Evolutionary conservation across 2,113 vertebrate genomes (phyloP), one percentile per base, ranked within the genome.

Genomic region (Callocephalon fimbriatum): DNA sequence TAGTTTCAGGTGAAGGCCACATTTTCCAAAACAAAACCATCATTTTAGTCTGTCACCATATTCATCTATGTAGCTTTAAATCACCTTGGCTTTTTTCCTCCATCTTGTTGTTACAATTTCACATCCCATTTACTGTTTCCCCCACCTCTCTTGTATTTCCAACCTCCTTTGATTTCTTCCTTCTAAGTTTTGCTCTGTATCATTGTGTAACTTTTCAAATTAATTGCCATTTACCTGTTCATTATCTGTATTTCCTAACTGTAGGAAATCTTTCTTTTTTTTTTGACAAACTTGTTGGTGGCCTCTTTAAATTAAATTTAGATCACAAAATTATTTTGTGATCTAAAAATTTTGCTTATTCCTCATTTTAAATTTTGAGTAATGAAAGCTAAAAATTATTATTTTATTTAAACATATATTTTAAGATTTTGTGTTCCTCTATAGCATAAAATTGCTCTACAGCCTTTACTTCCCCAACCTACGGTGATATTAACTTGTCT

Each of bases 401-500:
- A 18, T 58, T 58, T 20, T 25, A 61, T 85, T 95, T 96, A 75
- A 96, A 83, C 32, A 83, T 72, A 59, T 61, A 63, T 78, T 96
- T 91, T 53, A 91, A 95, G 44, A 21, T 13, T 26, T 74, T n/a
- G 14, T 90, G 53, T 75, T 76, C 31, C 53, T 95, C 63, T 87
- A 3, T 61, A 89, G 81, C 58, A 71, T 70, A 76, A 92, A 96
- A 95, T 94, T 93, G 32, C 73, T 42, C 31, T 81, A 5, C 44
- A 84, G 8, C 18, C 12, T 90, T 85, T 78, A 75, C 50, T 91
- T 96, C 45, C 45, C 32, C 83, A 79, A 32, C 71, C 80, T 94
- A 3, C 86, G 32, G 40, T 96, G 48, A 79, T 91, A 94, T 86
- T 44, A 90, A 50, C 59, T 84, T 88, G 40, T 86, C 91, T 93